These are phyloP conservation scores for Leistus spinibarbis DNA, from an alignment of 2,888 invertebrate genomes.

Conservation along the genomic window DNA sequence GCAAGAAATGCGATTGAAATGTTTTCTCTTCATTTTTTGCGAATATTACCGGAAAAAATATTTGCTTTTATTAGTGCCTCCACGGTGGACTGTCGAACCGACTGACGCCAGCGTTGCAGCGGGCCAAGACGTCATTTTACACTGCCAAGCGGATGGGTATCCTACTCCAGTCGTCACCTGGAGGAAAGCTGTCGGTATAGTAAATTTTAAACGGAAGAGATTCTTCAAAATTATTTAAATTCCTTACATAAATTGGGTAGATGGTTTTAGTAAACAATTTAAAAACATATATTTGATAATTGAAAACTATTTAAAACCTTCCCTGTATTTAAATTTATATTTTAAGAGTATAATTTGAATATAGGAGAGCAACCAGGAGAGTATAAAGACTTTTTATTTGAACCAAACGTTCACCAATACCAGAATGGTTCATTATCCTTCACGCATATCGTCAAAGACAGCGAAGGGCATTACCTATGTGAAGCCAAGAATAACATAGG, in stretches of 20 bases:
- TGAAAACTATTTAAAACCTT: too few relatives aligned
- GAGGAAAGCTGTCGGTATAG: constrained; percentile 83
- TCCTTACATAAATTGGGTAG: too few relatives aligned
- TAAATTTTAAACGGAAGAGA: too few relatives aligned
- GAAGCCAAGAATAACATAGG: constrained; percentile 93
- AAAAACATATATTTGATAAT: too few relatives aligned
- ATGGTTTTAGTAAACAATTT: neutral
- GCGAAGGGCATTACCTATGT: constrained; percentile 90
- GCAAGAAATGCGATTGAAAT: too few relatives aligned
- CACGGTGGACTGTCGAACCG: constrained; percentile 87
- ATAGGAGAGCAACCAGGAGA: constrained; percentile 73
- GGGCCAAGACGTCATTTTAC: constrained; percentile 81
- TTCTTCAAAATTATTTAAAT: too few relatives aligned
- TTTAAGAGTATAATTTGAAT: constrained; percentile 21
- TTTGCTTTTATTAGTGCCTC: constrained; percentile 70
- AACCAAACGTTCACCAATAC: constrained; percentile 76
- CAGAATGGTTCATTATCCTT: constrained; percentile 86
- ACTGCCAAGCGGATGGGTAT: constrained; percentile 91
- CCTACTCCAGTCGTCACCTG: constrained; percentile 87
- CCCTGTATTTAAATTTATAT: neutral
- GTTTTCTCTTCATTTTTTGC: neutral
- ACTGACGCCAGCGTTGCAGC: constrained; percentile 81
- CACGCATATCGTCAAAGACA: constrained; percentile 81
- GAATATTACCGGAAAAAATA: neutral
- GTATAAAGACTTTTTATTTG: constrained; percentile 82